Conservation (phyloP, 2,797 vertebrate genomes). For the Zalophus californianus region DNA sequence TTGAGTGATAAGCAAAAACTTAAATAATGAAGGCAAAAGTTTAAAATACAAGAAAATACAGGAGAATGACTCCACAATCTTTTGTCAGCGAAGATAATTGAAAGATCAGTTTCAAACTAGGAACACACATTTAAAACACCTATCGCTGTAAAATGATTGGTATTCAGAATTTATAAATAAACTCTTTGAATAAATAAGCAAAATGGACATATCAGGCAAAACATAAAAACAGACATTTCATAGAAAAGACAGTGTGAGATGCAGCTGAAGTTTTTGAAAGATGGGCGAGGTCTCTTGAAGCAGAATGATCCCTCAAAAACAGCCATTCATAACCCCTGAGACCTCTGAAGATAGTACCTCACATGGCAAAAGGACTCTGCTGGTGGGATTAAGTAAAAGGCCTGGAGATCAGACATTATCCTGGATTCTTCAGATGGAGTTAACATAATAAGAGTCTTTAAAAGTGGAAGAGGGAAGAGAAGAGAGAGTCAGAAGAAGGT, state of each 20-base stretch:
- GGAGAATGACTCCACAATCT: not conserved
- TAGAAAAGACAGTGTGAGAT: not conserved
- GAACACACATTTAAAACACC: not conserved
- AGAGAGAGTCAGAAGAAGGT: not conserved
- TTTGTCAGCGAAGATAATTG: not conserved
- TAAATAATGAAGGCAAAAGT: not conserved
- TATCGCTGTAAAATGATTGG: not conserved
- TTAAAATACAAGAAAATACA: not conserved
- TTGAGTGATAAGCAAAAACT: not conserved
- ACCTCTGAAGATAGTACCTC: not conserved
- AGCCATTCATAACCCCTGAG: not conserved
- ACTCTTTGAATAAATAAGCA: not conserved
- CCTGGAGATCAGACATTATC: not conserved
- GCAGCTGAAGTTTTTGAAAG: not conserved
- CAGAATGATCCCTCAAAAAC: not conserved
- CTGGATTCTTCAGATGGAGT: not conserved
- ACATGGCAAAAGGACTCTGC: not conserved
- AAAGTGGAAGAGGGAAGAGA: not conserved
- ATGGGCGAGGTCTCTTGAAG: not conserved
- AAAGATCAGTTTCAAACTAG: not conserved
- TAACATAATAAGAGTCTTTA: not conserved
- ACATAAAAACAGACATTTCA: not conserved
- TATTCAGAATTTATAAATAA: constrained; percentile 27
- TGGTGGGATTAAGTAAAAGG: not conserved
- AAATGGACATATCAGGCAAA: not conserved